phyloP scores from a whole-genome alignment of 2,797 vertebrate genomes.

The Threskiornis aethiopicus region DNA sequence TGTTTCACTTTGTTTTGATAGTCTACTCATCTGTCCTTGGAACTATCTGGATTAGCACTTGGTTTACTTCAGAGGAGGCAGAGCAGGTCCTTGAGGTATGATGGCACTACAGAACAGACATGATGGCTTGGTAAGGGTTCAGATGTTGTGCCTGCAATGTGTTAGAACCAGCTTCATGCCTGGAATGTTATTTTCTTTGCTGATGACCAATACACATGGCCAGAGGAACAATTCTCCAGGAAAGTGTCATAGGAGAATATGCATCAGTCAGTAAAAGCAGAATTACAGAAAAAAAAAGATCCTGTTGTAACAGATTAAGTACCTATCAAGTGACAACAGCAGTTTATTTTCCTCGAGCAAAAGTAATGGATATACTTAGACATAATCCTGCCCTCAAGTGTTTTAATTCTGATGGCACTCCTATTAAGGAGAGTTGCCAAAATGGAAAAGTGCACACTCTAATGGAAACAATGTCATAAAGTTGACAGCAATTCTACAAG shows the following conservation, averaged over 20 bases:
- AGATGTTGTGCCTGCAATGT: neutral
- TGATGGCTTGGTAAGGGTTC: neutral
- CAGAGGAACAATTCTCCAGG: neutral
- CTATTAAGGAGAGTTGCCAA: slow-evolving; percentile 32
- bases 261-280: neutral
- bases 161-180: neutral
- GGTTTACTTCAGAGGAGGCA: neutral
- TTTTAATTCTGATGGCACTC: slow-evolving; percentile 49
- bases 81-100: neutral
- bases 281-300: neutral
- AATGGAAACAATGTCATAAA: slow-evolving; percentile 33
- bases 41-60: neutral
- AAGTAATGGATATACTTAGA: slow-evolving; percentile 52
- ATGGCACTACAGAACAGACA: neutral
- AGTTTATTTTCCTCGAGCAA: slow-evolving; percentile 60
- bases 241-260: neutral
- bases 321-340: slow-evolving; percentile 49
- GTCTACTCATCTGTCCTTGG: neutral
- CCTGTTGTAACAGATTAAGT: slow-evolving; percentile 42
- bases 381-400: slow-evolving; percentile 61
- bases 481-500: slow-evolving; percentile 7
- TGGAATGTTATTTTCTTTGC: neutral
- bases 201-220: neutral
- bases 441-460: slow-evolving; percentile 23
- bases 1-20: neutral